These are phyloP conservation scores for Sternarchorhynchus goeldii DNA, from an alignment of 2,797 vertebrate genomes.

Conservation along the genomic window DNA sequence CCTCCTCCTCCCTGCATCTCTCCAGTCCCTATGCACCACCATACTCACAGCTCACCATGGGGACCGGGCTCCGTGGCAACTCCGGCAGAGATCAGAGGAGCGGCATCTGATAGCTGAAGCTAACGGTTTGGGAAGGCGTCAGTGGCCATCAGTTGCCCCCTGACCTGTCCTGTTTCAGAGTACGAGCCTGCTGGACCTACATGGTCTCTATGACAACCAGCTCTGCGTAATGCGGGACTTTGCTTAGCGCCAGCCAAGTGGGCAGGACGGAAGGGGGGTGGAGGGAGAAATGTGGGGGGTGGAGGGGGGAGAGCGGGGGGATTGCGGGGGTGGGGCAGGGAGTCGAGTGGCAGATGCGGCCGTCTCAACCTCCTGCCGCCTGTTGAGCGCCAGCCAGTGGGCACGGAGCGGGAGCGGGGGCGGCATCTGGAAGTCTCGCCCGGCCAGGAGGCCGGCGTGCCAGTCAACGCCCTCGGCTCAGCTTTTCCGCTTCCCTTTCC, in stretches of 20 bases:
- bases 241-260: conserved; percentile 56
- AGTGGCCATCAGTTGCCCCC: conserved; percentile 45
- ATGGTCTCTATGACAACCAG: conserved; percentile 71
- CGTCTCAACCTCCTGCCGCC: conserved; percentile 64
- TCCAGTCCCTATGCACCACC: conserved; percentile 20
- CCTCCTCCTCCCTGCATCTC: conserved; percentile 16
- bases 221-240: conserved; percentile 56
- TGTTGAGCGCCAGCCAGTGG: conserved; percentile 68
- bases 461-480: not conserved
- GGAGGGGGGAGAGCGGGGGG: no score
- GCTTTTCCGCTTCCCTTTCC: not conserved
- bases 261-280: conserved; percentile 28
- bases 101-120: not conserved
- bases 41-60: conserved; percentile 27
- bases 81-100: conserved; percentile 30
- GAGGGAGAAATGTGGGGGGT: no score
- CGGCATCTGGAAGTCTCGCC: conserved; percentile 10
- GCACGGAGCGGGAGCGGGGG: conserved; percentile 59
- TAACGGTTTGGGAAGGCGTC: conserved; percentile 13
- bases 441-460: conserved; percentile 6
- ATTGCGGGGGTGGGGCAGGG: not conserved
- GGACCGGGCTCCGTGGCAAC: not conserved
- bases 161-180: not conserved
- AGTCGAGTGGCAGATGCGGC: conserved; percentile 67
- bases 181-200: conserved; percentile 52